Evolutionary conservation across 2,888 invertebrate species (phyloP).

Genomic region (Lutraria lutraria): DNA sequence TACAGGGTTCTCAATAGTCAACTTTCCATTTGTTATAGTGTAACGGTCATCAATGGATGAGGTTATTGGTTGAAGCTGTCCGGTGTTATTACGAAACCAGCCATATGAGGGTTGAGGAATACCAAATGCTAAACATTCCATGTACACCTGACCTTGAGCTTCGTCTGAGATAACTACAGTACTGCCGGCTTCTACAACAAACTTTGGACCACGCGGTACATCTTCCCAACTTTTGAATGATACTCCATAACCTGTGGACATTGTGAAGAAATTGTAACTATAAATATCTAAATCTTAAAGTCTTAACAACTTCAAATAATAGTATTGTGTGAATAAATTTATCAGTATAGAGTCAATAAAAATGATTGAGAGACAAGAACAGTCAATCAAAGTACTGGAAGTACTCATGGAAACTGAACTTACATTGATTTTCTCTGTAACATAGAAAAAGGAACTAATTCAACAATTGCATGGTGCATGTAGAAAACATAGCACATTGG

Average conservation of each 20-base stretch:
- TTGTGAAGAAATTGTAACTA: neutral
- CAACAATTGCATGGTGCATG: too few species aligned
- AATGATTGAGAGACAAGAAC: too few species aligned
- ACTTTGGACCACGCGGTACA: constrained; percentile 70
- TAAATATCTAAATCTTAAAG: neutral
- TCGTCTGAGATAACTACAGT: constrained; percentile 68
- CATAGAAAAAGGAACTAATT: too few species aligned
- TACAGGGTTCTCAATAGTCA: constrained; percentile 79
- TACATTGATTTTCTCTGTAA: too few species aligned
- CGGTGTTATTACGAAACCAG: constrained; percentile 70
- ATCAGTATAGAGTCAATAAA: too few species aligned
- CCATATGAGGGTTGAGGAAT: constrained; percentile 75
- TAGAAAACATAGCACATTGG: too few species aligned
- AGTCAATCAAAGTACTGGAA: too few species aligned
- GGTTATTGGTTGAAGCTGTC: constrained; percentile 17
- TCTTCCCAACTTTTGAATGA: constrained; percentile 52
- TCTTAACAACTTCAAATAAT: too few species aligned
- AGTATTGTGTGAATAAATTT: too few species aligned
- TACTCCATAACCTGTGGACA: constrained; percentile 72
- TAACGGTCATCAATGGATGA: constrained; percentile 64
- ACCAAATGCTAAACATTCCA: constrained; percentile 76
- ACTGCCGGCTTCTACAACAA: constrained; percentile 63
- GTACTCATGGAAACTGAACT: too few species aligned
- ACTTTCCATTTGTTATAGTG: constrained; percentile 81
- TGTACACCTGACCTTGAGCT: constrained; percentile 52